A percentile compares a stretch with the other conserved stretches of the same genome.
phyloP scores from a whole-genome alignment of 2,113 vertebrate species.

The Petromus typicus region DNA sequence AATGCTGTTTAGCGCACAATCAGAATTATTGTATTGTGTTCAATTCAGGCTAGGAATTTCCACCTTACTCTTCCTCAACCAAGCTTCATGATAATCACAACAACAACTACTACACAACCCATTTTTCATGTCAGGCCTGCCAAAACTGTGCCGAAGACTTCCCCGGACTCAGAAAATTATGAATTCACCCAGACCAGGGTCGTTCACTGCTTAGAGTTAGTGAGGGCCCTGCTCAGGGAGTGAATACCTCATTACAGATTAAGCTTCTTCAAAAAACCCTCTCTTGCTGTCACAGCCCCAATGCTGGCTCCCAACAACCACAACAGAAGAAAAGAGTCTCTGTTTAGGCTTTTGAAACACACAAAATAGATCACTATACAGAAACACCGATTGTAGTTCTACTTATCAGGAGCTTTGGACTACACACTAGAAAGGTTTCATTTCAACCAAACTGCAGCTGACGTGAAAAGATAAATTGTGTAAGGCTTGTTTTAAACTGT shows the following conservation, averaged over 20 bases:
- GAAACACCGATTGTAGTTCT: constrained; percentile 49
- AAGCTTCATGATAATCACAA: not conserved
- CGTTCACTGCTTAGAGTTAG: not conserved
- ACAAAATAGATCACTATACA: constrained; percentile 64
- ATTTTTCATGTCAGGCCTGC: not conserved
- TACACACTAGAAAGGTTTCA: constrained; percentile 44
- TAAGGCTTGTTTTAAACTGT: constrained; percentile 48
- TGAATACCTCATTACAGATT: not conserved
- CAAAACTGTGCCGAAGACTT: not conserved
- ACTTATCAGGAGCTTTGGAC: constrained; percentile 58
- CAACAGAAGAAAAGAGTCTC: constrained; percentile 68
- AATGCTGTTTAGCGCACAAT: not conserved
- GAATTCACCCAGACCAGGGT: not conserved
- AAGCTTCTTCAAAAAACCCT: constrained; percentile 12
- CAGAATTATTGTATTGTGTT: not conserved
- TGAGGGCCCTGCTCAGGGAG: not conserved
- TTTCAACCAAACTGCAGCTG: constrained; percentile 67
- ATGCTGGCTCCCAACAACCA: constrained; percentile 31
- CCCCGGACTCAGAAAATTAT: not conserved
- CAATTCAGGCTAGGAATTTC: not conserved
- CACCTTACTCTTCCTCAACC: not conserved
- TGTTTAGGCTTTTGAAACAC: constrained; percentile 63
- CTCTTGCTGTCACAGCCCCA: not conserved
- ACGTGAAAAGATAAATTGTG: constrained; percentile 64
- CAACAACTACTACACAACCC: not conserved